These are phyloP conservation scores for Drosophila pseudotakahashii DNA, from an alignment of 2,888 invertebrate species.

Conservation along the genomic window DNA sequence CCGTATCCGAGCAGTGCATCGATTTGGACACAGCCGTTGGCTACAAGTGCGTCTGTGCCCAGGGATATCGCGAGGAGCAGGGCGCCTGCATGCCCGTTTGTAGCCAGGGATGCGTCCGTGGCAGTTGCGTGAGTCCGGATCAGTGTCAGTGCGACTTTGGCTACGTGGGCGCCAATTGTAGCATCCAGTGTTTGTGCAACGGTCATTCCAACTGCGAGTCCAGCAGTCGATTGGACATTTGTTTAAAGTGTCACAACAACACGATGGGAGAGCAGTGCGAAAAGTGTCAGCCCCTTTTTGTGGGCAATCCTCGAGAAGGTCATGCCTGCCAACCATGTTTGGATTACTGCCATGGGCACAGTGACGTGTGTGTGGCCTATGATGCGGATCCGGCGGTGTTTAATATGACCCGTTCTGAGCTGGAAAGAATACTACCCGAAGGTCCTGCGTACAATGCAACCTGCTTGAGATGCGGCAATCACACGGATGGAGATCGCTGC, in stretches of 20 bases:
- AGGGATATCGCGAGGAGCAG: slow-evolving; percentile 88
- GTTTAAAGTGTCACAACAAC: slow-evolving; percentile 94
- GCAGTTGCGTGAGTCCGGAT: slow-evolving; percentile 92
- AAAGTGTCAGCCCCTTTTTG: slow-evolving; percentile 94
- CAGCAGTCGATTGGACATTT: slow-evolving; percentile 92
- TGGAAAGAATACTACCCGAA: slow-evolving; percentile 88
- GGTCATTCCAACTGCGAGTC: slow-evolving; percentile 96
- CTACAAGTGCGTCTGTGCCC: slow-evolving; percentile 93
- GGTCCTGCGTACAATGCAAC: slow-evolving; percentile 90
- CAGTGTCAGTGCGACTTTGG: slow-evolving; percentile 96
- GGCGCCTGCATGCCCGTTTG: slow-evolving; percentile 91
- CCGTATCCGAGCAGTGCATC: slow-evolving; percentile 93
- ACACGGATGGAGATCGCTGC: slow-evolving; percentile 92
- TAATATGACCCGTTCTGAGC: slow-evolving; percentile 86
- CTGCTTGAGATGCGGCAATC: slow-evolving; percentile 93
- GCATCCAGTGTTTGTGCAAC: slow-evolving; percentile 96
- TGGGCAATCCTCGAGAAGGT: slow-evolving; percentile 94
- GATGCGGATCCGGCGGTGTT: slow-evolving; percentile 84
- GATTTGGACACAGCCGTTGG: slow-evolving; percentile 86
- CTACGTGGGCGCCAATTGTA: slow-evolving; percentile 97
- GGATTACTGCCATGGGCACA: slow-evolving; percentile 95
- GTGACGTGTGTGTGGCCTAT: slow-evolving; percentile 89
- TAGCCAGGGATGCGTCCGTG: slow-evolving; percentile 93
- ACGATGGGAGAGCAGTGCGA: slow-evolving; percentile 97
- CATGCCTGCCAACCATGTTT: slow-evolving; percentile 94